phyloP scores from a whole-genome alignment of 2,888 invertebrate species.

The Lamellibrachia satsuma region DNA sequence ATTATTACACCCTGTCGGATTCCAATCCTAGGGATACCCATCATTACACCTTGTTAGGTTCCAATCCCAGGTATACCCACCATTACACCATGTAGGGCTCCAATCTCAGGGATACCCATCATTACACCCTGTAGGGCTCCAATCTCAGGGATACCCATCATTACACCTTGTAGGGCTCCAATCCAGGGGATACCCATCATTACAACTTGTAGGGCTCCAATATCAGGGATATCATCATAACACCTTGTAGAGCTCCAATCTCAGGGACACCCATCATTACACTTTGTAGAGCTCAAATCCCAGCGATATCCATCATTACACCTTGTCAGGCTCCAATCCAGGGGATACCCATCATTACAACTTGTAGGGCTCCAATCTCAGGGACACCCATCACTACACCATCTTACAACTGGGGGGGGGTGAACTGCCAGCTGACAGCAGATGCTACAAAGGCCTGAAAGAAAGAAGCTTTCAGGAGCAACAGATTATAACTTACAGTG shows the following conservation, averaged over 20 bases:
- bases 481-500: background rate
- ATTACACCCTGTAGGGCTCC: background rate
- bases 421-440: background rate
- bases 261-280: background rate
- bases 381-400: background rate
- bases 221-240: background rate
- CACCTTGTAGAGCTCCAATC: background rate
- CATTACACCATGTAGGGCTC: background rate
- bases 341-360: background rate
- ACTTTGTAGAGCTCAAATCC: background rate
- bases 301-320: background rate
- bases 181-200: background rate
- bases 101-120: background rate
- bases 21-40: background rate
- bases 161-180: background rate
- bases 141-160: background rate
- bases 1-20: background rate
- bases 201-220: background rate
- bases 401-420: background rate
- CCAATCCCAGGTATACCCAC: background rate
- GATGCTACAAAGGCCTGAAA: background rate
- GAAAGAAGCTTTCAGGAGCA: background rate
- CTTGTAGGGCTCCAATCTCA: background rate
- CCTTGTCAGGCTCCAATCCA: background rate
- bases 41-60: background rate